Conservation (phyloP, 2,797 vertebrate genomes). For the Centroberyx gerrardi region DNA sequence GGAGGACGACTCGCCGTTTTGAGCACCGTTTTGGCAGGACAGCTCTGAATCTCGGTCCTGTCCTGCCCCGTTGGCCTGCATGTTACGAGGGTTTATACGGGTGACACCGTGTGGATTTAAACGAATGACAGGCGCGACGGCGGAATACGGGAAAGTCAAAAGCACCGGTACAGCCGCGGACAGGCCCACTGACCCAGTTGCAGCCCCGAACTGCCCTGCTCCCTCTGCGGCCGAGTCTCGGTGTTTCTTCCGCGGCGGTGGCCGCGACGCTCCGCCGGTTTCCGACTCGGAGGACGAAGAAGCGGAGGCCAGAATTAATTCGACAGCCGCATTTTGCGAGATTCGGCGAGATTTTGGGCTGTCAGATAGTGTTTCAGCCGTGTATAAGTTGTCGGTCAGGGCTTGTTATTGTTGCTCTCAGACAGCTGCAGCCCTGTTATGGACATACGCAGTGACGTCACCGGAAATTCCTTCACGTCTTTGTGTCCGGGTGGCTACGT, state of each 20-base stretch:
- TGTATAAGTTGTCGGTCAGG: constrained; percentile 37
- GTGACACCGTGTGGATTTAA: constrained; percentile 56
- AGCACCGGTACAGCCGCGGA: constrained; percentile 72
- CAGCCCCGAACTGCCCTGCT: constrained; percentile 90
- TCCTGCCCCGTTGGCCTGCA: constrained; percentile 94
- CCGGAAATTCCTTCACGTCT: constrained; percentile 93
- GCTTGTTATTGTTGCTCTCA: constrained; percentile 91
- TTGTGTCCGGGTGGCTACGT: constrained; percentile 75
- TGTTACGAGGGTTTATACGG: constrained; percentile 73
- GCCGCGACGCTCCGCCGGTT: constrained; percentile 88
- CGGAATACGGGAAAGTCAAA: constrained; percentile 75
- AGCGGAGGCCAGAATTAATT: constrained; percentile 89
- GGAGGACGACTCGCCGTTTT: constrained; percentile 90
- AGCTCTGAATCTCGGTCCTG: constrained; percentile 85
- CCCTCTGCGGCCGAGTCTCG: constrained; percentile 89
- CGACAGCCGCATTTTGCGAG: constrained; percentile 83
- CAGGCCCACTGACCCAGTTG: constrained; percentile 91
- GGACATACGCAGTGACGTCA: constrained; percentile 91
- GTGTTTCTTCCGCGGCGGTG: constrained; percentile 87
- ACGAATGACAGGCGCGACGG: constrained; percentile 68
- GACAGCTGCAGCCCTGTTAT: constrained; percentile 91
- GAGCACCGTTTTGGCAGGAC: constrained; percentile 81
- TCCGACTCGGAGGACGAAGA: constrained; percentile 89
- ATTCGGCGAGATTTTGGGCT: constrained; percentile 62
- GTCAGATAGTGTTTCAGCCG: constrained; percentile 27